Conservation (phyloP, 2,797 vertebrate species). For the Siniperca scherzeri region DNA sequence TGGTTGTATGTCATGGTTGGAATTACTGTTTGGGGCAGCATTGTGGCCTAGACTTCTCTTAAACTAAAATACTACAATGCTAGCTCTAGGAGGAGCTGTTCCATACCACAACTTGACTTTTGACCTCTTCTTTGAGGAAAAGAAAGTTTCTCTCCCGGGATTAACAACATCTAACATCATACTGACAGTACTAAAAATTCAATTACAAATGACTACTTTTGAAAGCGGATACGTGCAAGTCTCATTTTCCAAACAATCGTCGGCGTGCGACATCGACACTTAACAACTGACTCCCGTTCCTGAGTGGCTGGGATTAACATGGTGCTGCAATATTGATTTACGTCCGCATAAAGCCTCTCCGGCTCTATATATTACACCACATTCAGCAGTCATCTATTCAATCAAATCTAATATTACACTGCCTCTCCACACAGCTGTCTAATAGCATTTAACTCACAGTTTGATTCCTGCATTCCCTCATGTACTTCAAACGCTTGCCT, state of each 20-base stretch:
- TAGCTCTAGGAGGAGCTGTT: not conserved
- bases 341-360: conserved; percentile 75
- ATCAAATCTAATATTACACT: conserved; percentile 86
- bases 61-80: not conserved
- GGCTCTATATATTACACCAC: conserved; percentile 82
- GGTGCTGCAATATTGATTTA: conserved; percentile 82
- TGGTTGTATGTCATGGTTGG: conserved; percentile 18
- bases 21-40: conserved; percentile 7
- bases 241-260: conserved; percentile 27
- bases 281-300: conserved; percentile 32
- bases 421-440: conserved; percentile 83
- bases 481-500: conserved; percentile 84
- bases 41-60: not conserved
- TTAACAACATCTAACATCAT: conserved; percentile 16
- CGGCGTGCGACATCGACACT: conserved; percentile 10
- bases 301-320: conserved; percentile 73
- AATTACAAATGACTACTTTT: conserved; percentile 23
- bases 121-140: conserved; percentile 32
- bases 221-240: not conserved
- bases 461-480: conserved; percentile 83
- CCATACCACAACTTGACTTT: conserved; percentile 24
- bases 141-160: conserved; percentile 5
- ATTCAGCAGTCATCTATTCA: conserved; percentile 83
- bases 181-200: conserved; percentile 7
- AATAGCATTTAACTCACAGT: conserved; percentile 86